Evolutionary conservation across 2,888 invertebrate genomes (phyloP).

Genomic region (Escarpia spicata): DNA sequence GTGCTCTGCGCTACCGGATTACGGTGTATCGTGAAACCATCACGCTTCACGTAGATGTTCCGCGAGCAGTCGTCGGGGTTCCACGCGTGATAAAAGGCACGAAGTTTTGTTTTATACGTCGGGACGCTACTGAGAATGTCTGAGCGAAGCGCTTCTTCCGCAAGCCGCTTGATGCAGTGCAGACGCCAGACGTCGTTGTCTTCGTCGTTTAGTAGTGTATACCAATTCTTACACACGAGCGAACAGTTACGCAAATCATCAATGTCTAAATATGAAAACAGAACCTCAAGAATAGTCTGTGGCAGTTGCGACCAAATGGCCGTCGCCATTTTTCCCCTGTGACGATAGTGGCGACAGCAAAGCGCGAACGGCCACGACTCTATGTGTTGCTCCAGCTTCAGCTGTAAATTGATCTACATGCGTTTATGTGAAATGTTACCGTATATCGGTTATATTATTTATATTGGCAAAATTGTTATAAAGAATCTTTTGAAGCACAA

Average conservation of each 20-base stretch:
- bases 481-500: too few relatives aligned
- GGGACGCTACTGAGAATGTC: slow-evolving; percentile 88
- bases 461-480: too few relatives aligned
- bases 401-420: not conserved
- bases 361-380: not conserved
- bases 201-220: slow-evolving; percentile 87
- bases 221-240: slow-evolving; percentile 93
- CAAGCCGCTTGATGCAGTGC: slow-evolving; percentile 86
- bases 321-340: not conserved
- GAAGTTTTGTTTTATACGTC: slow-evolving; percentile 90
- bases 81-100: slow-evolving; percentile 94
- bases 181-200: slow-evolving; percentile 95
- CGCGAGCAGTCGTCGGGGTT: slow-evolving; percentile 96
- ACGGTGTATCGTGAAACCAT: slow-evolving; percentile 96
- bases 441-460: too few relatives aligned
- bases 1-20: slow-evolving; percentile 99
- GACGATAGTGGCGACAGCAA: not conserved
- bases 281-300: slow-evolving; percentile 55
- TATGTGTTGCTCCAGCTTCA: not conserved
- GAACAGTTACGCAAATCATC: slow-evolving; percentile 88
- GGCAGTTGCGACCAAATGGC: slow-evolving; percentile 43
- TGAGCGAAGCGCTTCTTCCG: slow-evolving; percentile 88
- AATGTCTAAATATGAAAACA: slow-evolving; percentile 87
- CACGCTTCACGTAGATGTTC: slow-evolving; percentile 95
- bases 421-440: too few relatives aligned